Evolutionary conservation across 2,888 invertebrate genomes (phyloP), one percentile per base, ranked within the genome.

Genomic region (Cynaeus angustus): DNA sequence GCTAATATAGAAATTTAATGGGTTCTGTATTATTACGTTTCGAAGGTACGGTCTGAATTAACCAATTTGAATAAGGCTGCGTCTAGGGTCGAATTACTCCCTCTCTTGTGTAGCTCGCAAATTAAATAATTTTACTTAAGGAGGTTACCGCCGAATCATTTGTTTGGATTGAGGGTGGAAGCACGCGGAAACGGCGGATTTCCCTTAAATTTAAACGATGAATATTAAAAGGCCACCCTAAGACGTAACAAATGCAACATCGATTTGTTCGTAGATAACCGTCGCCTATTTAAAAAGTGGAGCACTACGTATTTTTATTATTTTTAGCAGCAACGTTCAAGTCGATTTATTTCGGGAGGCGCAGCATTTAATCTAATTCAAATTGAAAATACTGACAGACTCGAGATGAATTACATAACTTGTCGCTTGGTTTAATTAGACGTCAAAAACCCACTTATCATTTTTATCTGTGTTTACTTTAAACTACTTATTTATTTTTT

Each of bases 1-100:
- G 82, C 82, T 81, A 83, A 83, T 82, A 79, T 80, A 79, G 79
- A 80, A 81, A 82, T 79, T 80, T 81, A 83, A 82, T 82, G 81
- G 82, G 81, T 81, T 81, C 81, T 76, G 78, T 80, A 80, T 81
- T 82, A 81, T 81, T 80, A 79, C 80, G 78, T 82, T 82, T 81
- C 77, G 79, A 80, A 80, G 81, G 81, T 81, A 79, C 79, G 74
- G 76, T 77, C 79, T 74, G 77, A 80, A 79, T 81, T 80, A 80
- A 77, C 76, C 79, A 81, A 82, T 82, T 82, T 82, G 81, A 81
- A 81, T 80, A 81, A 78, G 80, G 79, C 78, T 78, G 77, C 76
- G 76, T 77, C 77, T 74, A 72, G 79, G 79, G 79, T 78, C 78
- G 78, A 78, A 75, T 79, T 77, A 78, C 77, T 59, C 52, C 58